These are phyloP conservation scores for Eristalis tenax DNA, from an alignment of 2,888 invertebrate genomes.

Conservation along the genomic window DNA sequence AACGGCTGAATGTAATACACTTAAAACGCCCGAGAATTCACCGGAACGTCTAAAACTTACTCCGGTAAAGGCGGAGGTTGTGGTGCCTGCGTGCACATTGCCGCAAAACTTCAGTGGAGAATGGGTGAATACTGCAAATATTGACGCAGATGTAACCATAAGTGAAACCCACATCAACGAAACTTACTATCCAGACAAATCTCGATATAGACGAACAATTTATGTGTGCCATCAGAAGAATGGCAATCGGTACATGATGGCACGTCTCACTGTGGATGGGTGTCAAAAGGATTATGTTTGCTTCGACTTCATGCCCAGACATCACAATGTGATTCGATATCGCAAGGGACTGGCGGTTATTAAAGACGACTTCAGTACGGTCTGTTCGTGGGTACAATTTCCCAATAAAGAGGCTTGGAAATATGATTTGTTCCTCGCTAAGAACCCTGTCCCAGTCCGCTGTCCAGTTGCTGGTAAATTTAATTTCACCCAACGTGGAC, in stretches of 20 bases:
- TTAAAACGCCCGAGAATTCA: constrained; percentile 96
- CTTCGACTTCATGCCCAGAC: constrained; percentile 96
- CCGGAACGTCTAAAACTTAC: constrained; percentile 93
- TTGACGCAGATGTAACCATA: constrained; percentile 95
- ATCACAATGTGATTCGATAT: constrained; percentile 97
- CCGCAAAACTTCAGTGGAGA: constrained; percentile 96
- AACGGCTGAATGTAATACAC: constrained; percentile 94
- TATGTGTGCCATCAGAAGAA: constrained; percentile 97
- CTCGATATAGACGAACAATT: constrained; percentile 92
- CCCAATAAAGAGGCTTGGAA: constrained; percentile 92
- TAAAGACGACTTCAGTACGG: constrained; percentile 94
- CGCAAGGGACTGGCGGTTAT: constrained; percentile 94
- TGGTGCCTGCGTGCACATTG: constrained; percentile 94
- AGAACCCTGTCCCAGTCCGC: constrained; percentile 93
- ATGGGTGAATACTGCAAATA: constrained; percentile 98
- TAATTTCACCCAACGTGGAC: constrained; percentile 95
- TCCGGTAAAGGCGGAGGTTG: constrained; percentile 94
- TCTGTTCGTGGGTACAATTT: constrained; percentile 97
- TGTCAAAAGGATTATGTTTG: constrained; percentile 98
- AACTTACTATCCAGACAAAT: constrained; percentile 96
- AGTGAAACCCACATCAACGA: constrained; percentile 98
- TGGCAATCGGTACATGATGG: constrained; percentile 96
- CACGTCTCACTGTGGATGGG: constrained; percentile 96
- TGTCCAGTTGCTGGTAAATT: constrained; percentile 99
- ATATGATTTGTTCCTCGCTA: constrained; percentile 91